phyloP scores from a whole-genome alignment of 2,888 invertebrate genomes.

The Parnassius orleans region DNA sequence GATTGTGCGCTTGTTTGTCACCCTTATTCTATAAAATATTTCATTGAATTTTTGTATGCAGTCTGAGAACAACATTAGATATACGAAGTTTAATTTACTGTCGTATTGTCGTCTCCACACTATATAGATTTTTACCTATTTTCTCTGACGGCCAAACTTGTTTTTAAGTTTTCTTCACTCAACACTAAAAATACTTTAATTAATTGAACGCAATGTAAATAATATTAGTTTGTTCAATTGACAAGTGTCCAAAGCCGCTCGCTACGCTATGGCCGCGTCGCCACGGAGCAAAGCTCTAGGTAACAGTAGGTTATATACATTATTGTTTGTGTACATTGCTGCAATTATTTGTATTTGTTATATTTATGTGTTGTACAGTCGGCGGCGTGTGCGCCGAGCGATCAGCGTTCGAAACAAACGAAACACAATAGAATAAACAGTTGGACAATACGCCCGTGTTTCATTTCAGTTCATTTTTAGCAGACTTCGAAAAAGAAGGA shows the following conservation, averaged over 20 bases:
- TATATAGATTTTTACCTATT: too few relatives aligned
- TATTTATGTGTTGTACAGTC: slow-evolving; percentile 1
- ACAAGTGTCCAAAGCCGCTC: not conserved
- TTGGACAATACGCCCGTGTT: slow-evolving; percentile 65
- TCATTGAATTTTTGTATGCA: too few relatives aligned
- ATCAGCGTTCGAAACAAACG: slow-evolving; percentile 35
- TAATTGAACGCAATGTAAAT: too few relatives aligned
- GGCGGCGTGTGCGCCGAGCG: slow-evolving; percentile 3
- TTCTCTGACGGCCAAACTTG: too few relatives aligned
- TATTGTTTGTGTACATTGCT: slow-evolving; percentile 3
- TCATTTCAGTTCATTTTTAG: slow-evolving; percentile 37
- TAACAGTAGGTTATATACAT: not conserved
- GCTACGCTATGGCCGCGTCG: not conserved
- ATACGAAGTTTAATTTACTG: too few relatives aligned
- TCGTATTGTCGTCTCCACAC: too few relatives aligned
- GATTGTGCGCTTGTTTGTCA: too few relatives aligned
- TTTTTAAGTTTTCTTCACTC: too few relatives aligned
- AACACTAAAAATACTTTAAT: too few relatives aligned
- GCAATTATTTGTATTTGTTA: slow-evolving; percentile 9
- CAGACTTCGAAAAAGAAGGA: too few relatives aligned
- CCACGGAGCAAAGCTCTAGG: slow-evolving; percentile 10
- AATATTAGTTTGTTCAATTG: not conserved
- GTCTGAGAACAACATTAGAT: too few relatives aligned
- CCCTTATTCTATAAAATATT: too few relatives aligned
- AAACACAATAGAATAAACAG: slow-evolving; percentile 59